Percentiles rank a stretch among this genome's conserved stretches.
These are phyloP conservation scores for Parascotia fuliginaria DNA, from an alignment of 2,888 invertebrate species.

Conservation along the genomic window DNA sequence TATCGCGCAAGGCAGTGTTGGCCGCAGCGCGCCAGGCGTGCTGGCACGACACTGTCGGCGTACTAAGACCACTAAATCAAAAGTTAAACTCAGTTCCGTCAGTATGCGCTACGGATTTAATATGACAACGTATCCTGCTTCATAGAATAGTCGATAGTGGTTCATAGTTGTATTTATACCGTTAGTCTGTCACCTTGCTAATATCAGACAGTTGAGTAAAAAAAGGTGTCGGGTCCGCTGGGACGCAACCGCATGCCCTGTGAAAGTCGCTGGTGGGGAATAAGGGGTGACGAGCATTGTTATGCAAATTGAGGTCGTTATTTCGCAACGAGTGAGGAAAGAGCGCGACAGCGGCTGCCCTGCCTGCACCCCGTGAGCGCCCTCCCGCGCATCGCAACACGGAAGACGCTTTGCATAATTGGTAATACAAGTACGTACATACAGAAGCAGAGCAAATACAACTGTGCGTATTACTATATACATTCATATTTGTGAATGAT, in stretches of 20 bases:
- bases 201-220: conserved; percentile 54
- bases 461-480: conserved; percentile 29
- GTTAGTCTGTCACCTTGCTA: conserved; percentile 33
- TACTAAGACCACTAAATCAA: conserved; percentile 60
- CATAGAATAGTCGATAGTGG: no score
- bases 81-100: conserved; percentile 46
- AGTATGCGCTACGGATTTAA: conserved; percentile 35
- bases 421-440: conserved; percentile 77
- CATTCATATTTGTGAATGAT: conserved; percentile 4
- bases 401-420: conserved; percentile 85
- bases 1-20: conserved; percentile 42
- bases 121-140: conserved; percentile 30
- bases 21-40: conserved; percentile 27
- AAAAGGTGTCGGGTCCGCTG: conserved; percentile 77
- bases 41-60: conserved; percentile 39
- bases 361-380: conserved; percentile 45
- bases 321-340: conserved; percentile 84
- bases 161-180: conserved; percentile 19
- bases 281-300: conserved; percentile 85
- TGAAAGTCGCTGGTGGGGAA: conserved; percentile 80
- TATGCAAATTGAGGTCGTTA: conserved; percentile 86
- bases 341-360: conserved; percentile 78
- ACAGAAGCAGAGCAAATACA: conserved; percentile 53
- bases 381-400: conserved; percentile 70
- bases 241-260: conserved; percentile 73